Percentiles rank a stretch among this genome's conserved stretches.
Conservation (phyloP, 1,140 invertebrate species). For the Drosophila simulans region DNA sequence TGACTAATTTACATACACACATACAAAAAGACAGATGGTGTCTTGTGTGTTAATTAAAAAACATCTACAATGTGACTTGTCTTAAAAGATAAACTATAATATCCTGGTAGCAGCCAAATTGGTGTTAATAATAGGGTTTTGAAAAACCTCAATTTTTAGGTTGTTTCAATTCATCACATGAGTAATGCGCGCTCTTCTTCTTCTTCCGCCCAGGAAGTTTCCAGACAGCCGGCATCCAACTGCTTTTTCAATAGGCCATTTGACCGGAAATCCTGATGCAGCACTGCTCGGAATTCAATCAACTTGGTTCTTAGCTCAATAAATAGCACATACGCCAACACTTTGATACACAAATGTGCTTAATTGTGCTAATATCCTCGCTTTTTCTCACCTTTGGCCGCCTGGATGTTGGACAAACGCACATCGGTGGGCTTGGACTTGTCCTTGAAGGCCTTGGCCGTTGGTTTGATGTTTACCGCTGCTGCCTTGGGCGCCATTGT, state of each 20-base stretch:
- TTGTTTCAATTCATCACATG: constrained; percentile 61
- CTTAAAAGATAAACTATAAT: too few relatives aligned
- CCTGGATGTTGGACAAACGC: constrained; percentile 97
- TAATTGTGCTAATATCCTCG: constrained; percentile 9
- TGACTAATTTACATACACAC: constrained; percentile 3
- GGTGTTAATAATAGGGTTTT: background rate
- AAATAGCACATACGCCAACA: constrained; percentile 11
- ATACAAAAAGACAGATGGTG: constrained; percentile 1
- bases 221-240: constrained; percentile 75
- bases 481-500: constrained; percentile 79
- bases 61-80: too few relatives aligned
- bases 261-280: background rate
- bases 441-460: constrained; percentile 89
- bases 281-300: background rate
- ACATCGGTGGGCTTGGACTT: constrained; percentile 98
- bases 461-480: constrained; percentile 72
- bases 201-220: constrained; percentile 70
- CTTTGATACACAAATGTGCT: constrained; percentile 2
- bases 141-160: constrained; percentile 18
- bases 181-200: constrained; percentile 56
- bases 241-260: constrained; percentile 48
- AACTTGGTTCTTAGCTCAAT: background rate
- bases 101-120: too few relatives aligned
- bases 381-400: constrained; percentile 94
- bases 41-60: background rate